A percentile compares a stretch with the other conserved stretches of the same genome.
Conservation (phyloP, 1,140 invertebrate genomes). For the Nixonia krombeini region DNA sequence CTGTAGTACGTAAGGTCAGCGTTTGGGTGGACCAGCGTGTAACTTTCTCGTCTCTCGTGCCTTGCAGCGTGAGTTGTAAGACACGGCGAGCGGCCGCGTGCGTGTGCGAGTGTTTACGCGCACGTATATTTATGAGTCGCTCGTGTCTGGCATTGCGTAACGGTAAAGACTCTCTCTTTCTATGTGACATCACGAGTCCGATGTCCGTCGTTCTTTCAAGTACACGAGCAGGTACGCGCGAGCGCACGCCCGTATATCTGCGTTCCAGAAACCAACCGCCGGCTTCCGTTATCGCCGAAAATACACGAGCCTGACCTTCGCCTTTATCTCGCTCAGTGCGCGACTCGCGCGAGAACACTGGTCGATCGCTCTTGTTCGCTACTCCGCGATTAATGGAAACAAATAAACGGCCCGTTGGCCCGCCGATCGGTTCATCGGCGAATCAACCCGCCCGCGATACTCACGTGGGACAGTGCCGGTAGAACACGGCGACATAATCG, state of each 20-base stretch:
- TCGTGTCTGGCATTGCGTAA: conserved; percentile 63
- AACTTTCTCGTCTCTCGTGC: conserved; percentile 63
- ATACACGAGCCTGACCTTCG: too few species aligned
- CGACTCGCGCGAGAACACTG: too few species aligned
- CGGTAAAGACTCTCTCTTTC: conserved; percentile 72
- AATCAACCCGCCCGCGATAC: conserved; percentile 1
- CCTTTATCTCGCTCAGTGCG: too few species aligned
- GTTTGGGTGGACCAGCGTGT: conserved; percentile 61
- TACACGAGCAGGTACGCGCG: conserved; percentile 35
- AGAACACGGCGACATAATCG: conserved; percentile 18
- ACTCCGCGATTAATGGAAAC: background rate
- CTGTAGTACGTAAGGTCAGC: conserved; percentile 68
- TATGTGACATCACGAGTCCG: conserved; percentile 67
- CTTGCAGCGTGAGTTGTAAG: conserved; percentile 20
- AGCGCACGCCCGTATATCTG: conserved; percentile 13
- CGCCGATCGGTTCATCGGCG: background rate
- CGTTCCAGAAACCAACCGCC: conserved; percentile 2
- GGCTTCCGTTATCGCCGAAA: too few species aligned
- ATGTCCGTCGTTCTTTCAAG: conserved; percentile 45
- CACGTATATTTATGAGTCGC: conserved; percentile 44
- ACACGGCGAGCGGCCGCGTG: conserved; percentile 18
- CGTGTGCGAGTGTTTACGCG: conserved; percentile 17
- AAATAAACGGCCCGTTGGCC: background rate
- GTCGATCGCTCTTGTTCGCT: too few species aligned
- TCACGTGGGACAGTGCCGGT: conserved; percentile 21